These are phyloP conservation scores for Platycnemis pennipes DNA, from an alignment of 2,888 invertebrate species.

Conservation along the genomic window DNA sequence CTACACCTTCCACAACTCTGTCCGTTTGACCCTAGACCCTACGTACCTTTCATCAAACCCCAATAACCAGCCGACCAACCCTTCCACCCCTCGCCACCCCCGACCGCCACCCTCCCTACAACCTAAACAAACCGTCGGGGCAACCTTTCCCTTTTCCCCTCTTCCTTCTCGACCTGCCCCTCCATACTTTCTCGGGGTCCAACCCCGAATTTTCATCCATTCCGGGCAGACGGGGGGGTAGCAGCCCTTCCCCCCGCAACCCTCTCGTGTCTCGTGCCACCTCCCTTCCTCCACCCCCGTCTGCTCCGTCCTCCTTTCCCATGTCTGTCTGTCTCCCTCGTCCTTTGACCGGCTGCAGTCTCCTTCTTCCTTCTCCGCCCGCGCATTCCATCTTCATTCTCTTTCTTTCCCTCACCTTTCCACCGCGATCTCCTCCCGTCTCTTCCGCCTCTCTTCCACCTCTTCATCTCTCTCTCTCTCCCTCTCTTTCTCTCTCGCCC, in stretches of 20 bases:
- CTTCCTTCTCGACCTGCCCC: not conserved
- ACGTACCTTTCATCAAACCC: not conserved
- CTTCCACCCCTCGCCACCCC: not conserved
- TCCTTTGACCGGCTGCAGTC: not conserved
- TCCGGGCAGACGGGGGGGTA: not conserved
- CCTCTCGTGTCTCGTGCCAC: not conserved
- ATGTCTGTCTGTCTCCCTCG: not conserved
- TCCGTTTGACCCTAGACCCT: not conserved
- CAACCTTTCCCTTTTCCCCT: constrained; percentile 6
- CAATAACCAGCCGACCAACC: not conserved
- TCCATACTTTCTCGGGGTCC: too few species aligned
- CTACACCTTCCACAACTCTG: not conserved
- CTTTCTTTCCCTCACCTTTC: not conserved
- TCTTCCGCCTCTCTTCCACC: not conserved
- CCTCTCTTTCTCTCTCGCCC: constrained; percentile 48
- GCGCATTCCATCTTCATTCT: not conserved
- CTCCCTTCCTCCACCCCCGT: too few species aligned
- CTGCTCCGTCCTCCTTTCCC: not conserved
- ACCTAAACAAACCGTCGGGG: not conserved
- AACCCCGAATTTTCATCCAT: not conserved
- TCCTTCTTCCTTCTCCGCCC: not conserved
- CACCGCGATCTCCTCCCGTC: not conserved
- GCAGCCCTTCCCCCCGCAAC: not conserved
- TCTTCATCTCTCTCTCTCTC: not conserved
- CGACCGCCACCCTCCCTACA: not conserved